Evolutionary conservation across 1,140 invertebrate genomes (phyloP).

Genomic region (Hermetia illucens): DNA sequence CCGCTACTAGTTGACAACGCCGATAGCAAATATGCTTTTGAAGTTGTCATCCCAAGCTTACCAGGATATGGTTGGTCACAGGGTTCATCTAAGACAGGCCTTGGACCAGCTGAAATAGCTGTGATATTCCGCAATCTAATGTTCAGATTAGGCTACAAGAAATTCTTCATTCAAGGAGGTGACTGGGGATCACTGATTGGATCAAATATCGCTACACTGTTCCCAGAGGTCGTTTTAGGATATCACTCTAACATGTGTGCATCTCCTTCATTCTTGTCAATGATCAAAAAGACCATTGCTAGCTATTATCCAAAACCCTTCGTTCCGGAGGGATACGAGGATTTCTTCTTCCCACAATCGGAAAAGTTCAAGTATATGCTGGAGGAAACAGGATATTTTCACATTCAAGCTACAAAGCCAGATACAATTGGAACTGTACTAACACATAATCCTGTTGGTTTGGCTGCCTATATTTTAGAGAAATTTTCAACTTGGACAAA

Average conservation of each 20-base stretch:
- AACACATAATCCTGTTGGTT: constrained; percentile 50
- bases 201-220: constrained; percentile 47
- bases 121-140: constrained; percentile 72
- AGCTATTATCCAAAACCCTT: constrained; percentile 39
- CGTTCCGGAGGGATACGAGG: constrained; percentile 35
- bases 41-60: constrained; percentile 63
- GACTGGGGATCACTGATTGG: constrained; percentile 62
- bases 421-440: constrained; percentile 64
- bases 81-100: constrained; percentile 42
- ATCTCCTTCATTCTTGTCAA: constrained; percentile 12
- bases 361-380: constrained; percentile 36
- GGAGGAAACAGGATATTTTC: constrained; percentile 64
- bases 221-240: constrained; percentile 47
- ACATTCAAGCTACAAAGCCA: constrained; percentile 79
- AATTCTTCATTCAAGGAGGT: constrained; percentile 71
- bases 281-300: constrained; percentile 29
- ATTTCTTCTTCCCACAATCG: constrained; percentile 48
- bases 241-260: constrained; percentile 50
- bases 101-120: constrained; percentile 46
- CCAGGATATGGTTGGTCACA: constrained; percentile 66
- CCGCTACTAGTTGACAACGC: constrained; percentile 40
- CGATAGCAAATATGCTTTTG: constrained; percentile 49
- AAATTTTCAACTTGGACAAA: constrained; percentile 73
- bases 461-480: constrained; percentile 74
- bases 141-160: constrained; percentile 56